Evolutionary conservation across 1,140 invertebrate species (phyloP).

Genomic region (Samia ricini): DNA sequence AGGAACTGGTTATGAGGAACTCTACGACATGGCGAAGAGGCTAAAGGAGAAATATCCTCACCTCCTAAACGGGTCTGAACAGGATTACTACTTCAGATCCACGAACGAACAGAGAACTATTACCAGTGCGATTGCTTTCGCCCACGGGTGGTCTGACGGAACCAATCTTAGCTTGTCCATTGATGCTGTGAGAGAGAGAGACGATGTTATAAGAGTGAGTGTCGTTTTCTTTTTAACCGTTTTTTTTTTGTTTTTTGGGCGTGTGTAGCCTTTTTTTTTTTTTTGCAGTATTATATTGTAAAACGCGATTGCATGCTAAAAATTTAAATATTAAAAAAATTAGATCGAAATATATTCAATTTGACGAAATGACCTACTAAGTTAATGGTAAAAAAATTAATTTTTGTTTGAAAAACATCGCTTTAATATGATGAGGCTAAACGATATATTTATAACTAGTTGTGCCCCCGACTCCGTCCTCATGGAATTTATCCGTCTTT

Average conservation of each 20-base stretch:
- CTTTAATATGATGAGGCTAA: too few relatives aligned
- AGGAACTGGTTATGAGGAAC: constrained; percentile 51
- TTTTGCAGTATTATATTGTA: not conserved
- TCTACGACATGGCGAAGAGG: constrained; percentile 49
- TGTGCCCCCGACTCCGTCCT: too few relatives aligned
- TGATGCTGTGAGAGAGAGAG: constrained; percentile 31
- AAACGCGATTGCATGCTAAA: not conserved
- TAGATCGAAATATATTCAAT: too few relatives aligned
- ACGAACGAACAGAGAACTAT: constrained; percentile 57
- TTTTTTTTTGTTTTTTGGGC: not conserved
- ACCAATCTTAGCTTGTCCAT: constrained; percentile 35
- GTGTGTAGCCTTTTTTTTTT: too few relatives aligned
- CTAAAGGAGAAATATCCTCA: constrained; percentile 43
- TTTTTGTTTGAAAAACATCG: too few relatives aligned
- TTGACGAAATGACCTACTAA: too few relatives aligned
- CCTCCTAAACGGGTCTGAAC: constrained; percentile 25
- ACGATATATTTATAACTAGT: too few relatives aligned
- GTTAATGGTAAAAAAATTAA: too few relatives aligned
- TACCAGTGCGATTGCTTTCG: constrained; percentile 53
- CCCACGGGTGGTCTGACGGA: constrained; percentile 42
- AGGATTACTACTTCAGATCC: constrained; percentile 49
- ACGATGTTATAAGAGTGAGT: constrained; percentile 54
- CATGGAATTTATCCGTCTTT: too few relatives aligned
- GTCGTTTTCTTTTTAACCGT: not conserved
- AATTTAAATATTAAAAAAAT: not conserved